A percentile compares a stretch with the other conserved stretches of the same genome.
Evolutionary conservation across 2,888 invertebrate species (phyloP).

Genomic region (Arctia plantaginis): DNA sequence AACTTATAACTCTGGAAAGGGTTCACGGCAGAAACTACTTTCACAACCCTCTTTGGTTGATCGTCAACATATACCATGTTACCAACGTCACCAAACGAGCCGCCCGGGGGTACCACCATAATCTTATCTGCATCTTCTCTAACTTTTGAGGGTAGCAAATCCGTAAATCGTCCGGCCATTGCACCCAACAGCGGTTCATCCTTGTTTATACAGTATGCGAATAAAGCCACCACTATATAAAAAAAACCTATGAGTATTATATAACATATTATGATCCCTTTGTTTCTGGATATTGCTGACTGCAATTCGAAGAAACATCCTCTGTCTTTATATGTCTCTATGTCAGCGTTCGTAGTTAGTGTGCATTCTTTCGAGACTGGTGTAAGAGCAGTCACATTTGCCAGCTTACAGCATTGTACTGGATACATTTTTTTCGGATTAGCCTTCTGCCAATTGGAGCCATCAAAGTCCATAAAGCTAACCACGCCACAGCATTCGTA

Average conservation of each 20-base stretch:
- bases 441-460: slow-evolving; percentile 67
- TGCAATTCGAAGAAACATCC: slow-evolving; percentile 72
- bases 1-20: slow-evolving; percentile 73
- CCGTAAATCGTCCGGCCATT: slow-evolving; percentile 54
- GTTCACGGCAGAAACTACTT: slow-evolving; percentile 73
- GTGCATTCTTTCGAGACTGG: slow-evolving; percentile 69
- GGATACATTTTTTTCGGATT: slow-evolving; percentile 67
- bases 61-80: slow-evolving; percentile 65
- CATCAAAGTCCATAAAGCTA: slow-evolving; percentile 67
- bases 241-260: slow-evolving; percentile 55
- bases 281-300: slow-evolving; percentile 62
- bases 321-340: slow-evolving; percentile 57
- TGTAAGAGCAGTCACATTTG: slow-evolving; percentile 59
- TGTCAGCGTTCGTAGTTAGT: slow-evolving; percentile 41
- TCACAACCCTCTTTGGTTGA: slow-evolving; percentile 71
- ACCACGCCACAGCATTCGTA: slow-evolving; percentile 77
- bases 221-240: slow-evolving; percentile 65
- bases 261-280: slow-evolving; percentile 66
- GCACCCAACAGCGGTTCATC: slow-evolving; percentile 68
- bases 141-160: slow-evolving; percentile 49
- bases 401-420: slow-evolving; percentile 71
- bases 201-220: slow-evolving; percentile 72
- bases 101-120: slow-evolving; percentile 26
- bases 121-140: slow-evolving; percentile 41
- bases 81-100: slow-evolving; percentile 12